These are phyloP conservation scores for Spilosoma lubricipeda DNA, from an alignment of 2,888 invertebrate genomes.

Conservation along the genomic window DNA sequence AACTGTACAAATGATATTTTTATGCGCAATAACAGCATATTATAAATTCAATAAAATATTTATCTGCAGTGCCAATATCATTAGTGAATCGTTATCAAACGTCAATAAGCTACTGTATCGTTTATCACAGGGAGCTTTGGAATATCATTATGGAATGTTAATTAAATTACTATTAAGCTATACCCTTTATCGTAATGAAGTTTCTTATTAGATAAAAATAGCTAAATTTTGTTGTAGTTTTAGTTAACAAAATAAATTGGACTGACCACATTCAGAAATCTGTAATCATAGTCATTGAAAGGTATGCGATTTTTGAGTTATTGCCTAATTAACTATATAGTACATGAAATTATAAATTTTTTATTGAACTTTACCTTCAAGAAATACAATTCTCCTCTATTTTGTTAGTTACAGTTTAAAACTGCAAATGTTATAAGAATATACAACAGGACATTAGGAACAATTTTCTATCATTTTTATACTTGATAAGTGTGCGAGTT, in stretches of 20 bases:
- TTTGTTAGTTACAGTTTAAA: background rate
- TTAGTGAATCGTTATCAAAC: constrained; percentile 35
- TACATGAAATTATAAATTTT: background rate
- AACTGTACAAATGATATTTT: background rate
- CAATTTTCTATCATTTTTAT: background rate
- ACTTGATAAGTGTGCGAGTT: background rate
- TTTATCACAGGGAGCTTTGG: constrained; percentile 70
- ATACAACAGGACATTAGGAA: background rate
- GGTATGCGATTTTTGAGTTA: background rate
- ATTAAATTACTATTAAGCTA: constrained; percentile 14
- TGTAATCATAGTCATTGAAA: too few species aligned
- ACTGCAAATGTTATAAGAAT: background rate
- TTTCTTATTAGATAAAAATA: background rate
- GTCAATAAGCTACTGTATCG: constrained; percentile 33
- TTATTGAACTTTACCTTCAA: background rate
- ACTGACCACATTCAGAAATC: background rate
- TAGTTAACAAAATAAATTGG: background rate
- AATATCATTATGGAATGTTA: constrained; percentile 56
- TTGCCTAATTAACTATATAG: background rate
- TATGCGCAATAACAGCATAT: background rate
- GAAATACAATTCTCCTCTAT: background rate
- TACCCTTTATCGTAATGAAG: background rate
- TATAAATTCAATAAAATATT: constrained; percentile 25
- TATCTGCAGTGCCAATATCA: constrained; percentile 30
- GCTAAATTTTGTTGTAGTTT: background rate